A percentile compares a stretch with the other conserved stretches of the same genome.
These are phyloP conservation scores for Tinea semifulvella DNA, from an alignment of 2,888 invertebrate species.

Conservation along the genomic window DNA sequence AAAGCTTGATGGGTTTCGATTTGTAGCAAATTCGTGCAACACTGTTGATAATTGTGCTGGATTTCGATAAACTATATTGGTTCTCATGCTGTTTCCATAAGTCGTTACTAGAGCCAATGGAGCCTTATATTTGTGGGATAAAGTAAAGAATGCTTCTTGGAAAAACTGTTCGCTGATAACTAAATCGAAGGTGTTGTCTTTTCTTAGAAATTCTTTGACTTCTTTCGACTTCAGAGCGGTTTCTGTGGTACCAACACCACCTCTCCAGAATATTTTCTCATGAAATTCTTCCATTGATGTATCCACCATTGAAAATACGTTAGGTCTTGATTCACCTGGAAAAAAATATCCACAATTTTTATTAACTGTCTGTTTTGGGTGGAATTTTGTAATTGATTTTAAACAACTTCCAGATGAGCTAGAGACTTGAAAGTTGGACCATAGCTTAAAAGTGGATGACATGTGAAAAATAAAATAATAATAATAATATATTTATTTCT, in stretches of 20 bases:
- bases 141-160: constrained; percentile 47
- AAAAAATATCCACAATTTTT: no score
- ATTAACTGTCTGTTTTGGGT: no score
- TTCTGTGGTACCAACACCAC: constrained; percentile 43
- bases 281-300: constrained; percentile 44
- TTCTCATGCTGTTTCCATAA: constrained; percentile 51
- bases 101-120: constrained; percentile 47
- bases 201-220: constrained; percentile 34
- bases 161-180: constrained; percentile 57
- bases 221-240: constrained; percentile 37
- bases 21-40: constrained; percentile 38
- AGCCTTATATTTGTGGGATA: constrained; percentile 54
- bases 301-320: constrained; percentile 46
- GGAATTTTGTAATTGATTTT: no score
- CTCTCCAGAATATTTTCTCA: constrained; percentile 40
- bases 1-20: constrained; percentile 60
- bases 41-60: constrained; percentile 48
- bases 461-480: no score
- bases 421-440: no score
- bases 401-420: no score
- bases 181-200: constrained; percentile 48
- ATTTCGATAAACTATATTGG: constrained; percentile 42
- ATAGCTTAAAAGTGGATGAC: no score
- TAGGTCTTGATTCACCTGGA: constrained; percentile 41
- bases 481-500: no score